Percentiles rank a stretch among this genome's conserved stretches.
Evolutionary conservation across 2,797 vertebrate species (phyloP).

Genomic region (Crax fasciolata): DNA sequence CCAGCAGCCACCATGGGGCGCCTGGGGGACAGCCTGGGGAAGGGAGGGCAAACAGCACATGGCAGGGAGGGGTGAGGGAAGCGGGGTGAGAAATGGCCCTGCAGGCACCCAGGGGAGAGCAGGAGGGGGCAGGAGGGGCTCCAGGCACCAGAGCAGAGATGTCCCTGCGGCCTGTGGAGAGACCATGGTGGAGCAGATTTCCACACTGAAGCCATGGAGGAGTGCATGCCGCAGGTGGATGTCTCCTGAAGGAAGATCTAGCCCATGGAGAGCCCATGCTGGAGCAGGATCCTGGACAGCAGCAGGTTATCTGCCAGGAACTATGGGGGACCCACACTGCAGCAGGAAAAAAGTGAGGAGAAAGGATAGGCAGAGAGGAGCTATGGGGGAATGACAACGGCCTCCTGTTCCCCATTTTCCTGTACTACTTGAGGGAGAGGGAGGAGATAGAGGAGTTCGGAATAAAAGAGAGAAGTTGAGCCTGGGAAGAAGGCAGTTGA

Average conservation of each 20-base stretch:
- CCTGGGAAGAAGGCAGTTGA: neutral
- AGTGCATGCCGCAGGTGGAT: fast-evolving
- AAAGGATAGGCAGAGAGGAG: neutral
- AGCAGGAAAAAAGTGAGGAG: neutral
- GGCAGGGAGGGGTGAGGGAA: fast-evolving
- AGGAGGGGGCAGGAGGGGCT: too few species aligned
- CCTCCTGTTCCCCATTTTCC: fast-evolving
- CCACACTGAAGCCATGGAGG: neutral
- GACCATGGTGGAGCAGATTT: neutral
- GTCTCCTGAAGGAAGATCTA: neutral
- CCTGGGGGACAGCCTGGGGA: neutral
- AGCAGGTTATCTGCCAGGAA: neutral
- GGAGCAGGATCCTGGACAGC: neutral
- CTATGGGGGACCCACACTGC: neutral
- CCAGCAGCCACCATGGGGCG: fast-evolving
- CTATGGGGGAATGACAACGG: neutral
- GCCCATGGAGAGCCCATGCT: neutral
- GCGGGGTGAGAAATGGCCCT: neutral
- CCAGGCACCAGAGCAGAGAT: too few species aligned
- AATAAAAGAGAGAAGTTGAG: neutral
- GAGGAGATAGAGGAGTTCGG: neutral
- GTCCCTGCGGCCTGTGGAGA: too few species aligned
- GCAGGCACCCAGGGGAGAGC: fast-evolving
- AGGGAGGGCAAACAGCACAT: neutral
- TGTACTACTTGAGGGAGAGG: neutral